Evolutionary conservation across 2,113 vertebrate species (phyloP).

Genomic region (Leuciscus idus): DNA sequence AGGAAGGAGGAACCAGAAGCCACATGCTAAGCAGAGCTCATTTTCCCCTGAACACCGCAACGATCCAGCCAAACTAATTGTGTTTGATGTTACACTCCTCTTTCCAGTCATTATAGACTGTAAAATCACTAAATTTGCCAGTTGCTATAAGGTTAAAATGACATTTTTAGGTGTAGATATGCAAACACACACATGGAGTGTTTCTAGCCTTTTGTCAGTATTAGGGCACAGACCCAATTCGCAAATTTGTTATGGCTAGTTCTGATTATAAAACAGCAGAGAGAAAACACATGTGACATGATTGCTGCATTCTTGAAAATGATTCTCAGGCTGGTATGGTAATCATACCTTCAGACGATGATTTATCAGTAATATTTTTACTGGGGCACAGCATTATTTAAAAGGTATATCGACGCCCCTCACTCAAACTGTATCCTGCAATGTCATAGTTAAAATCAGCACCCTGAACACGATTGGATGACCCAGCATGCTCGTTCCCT

Average conservation of each 20-base stretch:
- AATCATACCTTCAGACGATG: neutral
- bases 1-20: constrained; percentile 46
- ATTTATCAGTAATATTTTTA: neutral
- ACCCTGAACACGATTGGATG: neutral
- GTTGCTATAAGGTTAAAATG: neutral
- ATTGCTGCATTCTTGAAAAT: neutral
- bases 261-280: neutral
- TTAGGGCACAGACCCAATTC: neutral
- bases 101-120: neutral
- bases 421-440: neutral
- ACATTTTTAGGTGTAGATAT: neutral
- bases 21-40: neutral
- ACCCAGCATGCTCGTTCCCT: constrained; percentile 5
- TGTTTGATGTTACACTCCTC: constrained; percentile 4
- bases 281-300: neutral
- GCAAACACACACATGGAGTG: neutral
- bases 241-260: neutral
- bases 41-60: neutral
- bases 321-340: neutral
- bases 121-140: neutral
- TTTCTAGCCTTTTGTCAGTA: neutral
- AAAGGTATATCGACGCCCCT: neutral
- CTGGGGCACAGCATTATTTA: neutral
- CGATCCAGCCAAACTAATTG: neutral
- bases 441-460: constrained; percentile 18